Percentiles rank a stretch among this genome's conserved stretches.
These are phyloP conservation scores for Pipra filicauda DNA, from an alignment of 2,113 vertebrate genomes.

Conservation along the genomic window DNA sequence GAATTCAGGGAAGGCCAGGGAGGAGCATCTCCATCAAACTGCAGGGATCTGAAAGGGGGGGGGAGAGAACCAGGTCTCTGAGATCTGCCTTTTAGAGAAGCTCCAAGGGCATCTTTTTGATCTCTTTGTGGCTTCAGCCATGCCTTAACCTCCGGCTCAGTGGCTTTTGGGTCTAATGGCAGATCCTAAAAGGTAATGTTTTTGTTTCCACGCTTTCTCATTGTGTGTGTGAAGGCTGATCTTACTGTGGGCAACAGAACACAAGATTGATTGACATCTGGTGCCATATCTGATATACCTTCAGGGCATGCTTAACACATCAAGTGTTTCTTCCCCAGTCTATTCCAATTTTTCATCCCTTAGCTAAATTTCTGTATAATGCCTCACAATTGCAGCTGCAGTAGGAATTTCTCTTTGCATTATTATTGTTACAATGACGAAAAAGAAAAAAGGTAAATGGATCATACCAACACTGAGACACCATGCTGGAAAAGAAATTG, in stretches of 20 bases:
- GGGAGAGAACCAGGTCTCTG: conserved; percentile 83
- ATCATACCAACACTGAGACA: neutral
- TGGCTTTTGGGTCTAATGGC: neutral
- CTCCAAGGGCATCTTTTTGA: rapidly evolving
- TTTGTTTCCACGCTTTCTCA: neutral
- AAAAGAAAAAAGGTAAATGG: neutral
- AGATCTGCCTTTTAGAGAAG: conserved; percentile 56
- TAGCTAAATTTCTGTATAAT: neutral
- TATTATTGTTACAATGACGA: neutral
- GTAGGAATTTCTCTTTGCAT: neutral
- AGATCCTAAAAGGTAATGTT: neutral
- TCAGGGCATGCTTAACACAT: neutral
- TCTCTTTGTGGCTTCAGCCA: neutral
- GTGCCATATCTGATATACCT: neutral
- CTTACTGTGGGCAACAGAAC: neutral
- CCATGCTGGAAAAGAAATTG: neutral
- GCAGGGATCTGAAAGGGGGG: conserved; percentile 88
- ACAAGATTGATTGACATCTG: neutral
- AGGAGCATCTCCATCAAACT: conserved; percentile 86
- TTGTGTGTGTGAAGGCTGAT: neutral
- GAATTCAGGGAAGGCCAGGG: conserved; percentile 81
- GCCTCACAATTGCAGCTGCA: neutral
- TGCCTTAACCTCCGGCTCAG: neutral
- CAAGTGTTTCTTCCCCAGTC: neutral
- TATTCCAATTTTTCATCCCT: neutral